Base-by-base conservation (phyloP, 2,888 invertebrate species). In the Arctia plantaginis region DNA sequence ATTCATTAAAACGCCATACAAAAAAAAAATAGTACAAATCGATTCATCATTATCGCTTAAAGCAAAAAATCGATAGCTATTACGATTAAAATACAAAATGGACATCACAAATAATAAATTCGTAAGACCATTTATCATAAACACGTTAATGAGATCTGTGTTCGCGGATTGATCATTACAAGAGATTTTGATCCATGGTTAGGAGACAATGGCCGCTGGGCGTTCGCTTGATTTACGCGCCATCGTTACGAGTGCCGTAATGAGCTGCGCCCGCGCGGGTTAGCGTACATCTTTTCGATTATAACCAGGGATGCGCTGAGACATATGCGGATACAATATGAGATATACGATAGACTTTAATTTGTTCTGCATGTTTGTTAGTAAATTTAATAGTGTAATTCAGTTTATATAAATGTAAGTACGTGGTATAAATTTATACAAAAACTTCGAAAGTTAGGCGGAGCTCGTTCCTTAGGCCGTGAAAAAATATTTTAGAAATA, bases 171-270 rank as follows among this genome's bases (percentile, higher is more conserved):
- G 92, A 91, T 89, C 92, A 92, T 91, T 89, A 87, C 86, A 88
- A 87, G 86, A 86, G 90, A 86, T 87, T 86, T 89, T 85, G 89
- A 88, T 88, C 86, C 87, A 85, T 84, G 82, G 85, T 83, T 84
- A 84, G 85, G 85, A 93, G 92, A 94, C 93, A 93, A 93, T 94
- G 92, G 92, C 91, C 93, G 89, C 88, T 88, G 92, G 92, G 93
- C 92, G 93, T 91, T 89, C 89, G 91, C 87, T 90, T 94, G 94
- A 95, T 94, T 94, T 94, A 94, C 94, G 91, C 88, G 86, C 88
- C 89, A 91, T 93, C 92, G 94, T 94, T 93, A 93, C 90, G 91
- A 90, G 87, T 83, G 87, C 89, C 88, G 90, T 94, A 94, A 94
- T 94, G 94, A 94, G 94, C 89, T 93, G 94, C 92, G 92, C 92